Evolutionary conservation across 2,113 vertebrate species (phyloP).

Genomic region (Vidua chalybeata): DNA sequence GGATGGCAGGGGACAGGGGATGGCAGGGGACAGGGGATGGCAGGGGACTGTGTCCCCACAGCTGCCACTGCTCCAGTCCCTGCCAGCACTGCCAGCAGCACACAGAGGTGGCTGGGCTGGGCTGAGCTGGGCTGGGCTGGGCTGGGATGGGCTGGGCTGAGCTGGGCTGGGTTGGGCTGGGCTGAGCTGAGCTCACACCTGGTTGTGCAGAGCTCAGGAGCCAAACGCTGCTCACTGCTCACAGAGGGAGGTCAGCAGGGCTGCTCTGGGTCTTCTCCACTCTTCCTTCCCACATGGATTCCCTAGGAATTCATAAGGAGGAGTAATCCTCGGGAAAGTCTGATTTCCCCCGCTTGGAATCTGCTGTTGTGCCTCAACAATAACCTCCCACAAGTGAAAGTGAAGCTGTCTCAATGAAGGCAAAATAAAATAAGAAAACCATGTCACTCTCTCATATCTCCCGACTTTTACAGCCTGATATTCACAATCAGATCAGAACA

Average conservation of each 20-base stretch:
- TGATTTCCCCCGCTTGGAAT: not conserved
- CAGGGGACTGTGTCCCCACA: not conserved
- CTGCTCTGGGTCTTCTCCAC: not conserved
- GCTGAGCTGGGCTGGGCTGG: too few species aligned
- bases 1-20: not conserved
- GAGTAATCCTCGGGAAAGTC: not conserved
- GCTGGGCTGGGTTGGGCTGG: too few species aligned
- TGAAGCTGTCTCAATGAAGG: not conserved
- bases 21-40: not conserved
- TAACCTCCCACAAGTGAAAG: not conserved
- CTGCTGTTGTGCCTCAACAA: not conserved
- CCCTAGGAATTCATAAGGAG: not conserved
- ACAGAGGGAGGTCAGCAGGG: not conserved
- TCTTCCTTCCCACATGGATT: accelerated
- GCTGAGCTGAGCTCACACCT: not conserved
- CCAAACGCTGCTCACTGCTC: not conserved
- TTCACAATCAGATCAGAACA: conserved; percentile 28
- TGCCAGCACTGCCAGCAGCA: not conserved
- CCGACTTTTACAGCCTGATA: conserved; percentile 2
- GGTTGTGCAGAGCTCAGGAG: not conserved
- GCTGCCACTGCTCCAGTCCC: not conserved
- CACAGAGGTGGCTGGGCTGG: not conserved
- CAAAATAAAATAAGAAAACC: conserved; percentile 11
- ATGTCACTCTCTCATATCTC: not conserved
- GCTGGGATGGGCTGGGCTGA: too few species aligned